Evolutionary conservation across 2,113 vertebrate genomes (phyloP).

Genomic region (Podiceps cristatus): DNA sequence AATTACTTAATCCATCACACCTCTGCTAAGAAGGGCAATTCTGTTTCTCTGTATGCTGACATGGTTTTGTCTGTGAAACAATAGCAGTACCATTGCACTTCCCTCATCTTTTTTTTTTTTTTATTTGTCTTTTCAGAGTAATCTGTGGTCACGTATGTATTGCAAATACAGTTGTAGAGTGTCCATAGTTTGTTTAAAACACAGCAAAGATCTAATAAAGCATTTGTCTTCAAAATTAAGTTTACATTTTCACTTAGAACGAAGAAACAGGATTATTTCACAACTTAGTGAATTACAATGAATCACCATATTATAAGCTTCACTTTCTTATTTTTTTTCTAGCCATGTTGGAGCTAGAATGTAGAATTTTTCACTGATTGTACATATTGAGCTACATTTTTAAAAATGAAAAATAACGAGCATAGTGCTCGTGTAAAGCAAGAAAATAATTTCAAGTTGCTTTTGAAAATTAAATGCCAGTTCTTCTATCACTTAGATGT

Average conservation of each 20-base stretch:
- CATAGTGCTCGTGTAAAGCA: neutral
- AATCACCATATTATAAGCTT: neutral
- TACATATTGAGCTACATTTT: neutral
- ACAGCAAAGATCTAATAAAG: neutral
- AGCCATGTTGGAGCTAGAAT: neutral
- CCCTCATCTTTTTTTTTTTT: neutral
- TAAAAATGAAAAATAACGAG: neutral
- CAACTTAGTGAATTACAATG: neutral
- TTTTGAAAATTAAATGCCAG: neutral
- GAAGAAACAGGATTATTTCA: neutral
- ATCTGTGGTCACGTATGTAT: neutral
- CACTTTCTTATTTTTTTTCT: neutral
- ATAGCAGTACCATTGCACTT: neutral
- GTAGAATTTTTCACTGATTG: neutral
- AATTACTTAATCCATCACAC: neutral
- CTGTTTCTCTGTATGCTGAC: neutral
- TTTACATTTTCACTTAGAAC: neutral
- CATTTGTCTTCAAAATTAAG: neutral
- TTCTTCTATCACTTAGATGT: neutral
- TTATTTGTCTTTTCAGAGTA: neutral
- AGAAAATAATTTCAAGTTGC: neutral
- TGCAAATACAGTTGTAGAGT: neutral
- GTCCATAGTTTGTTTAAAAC: neutral
- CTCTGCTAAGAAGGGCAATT: neutral
- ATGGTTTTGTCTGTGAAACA: neutral